A percentile compares a stretch with the other conserved stretches of the same genome.
Conservation (phyloP, 2,888 invertebrate genomes). For the Heliconius sara region DNA sequence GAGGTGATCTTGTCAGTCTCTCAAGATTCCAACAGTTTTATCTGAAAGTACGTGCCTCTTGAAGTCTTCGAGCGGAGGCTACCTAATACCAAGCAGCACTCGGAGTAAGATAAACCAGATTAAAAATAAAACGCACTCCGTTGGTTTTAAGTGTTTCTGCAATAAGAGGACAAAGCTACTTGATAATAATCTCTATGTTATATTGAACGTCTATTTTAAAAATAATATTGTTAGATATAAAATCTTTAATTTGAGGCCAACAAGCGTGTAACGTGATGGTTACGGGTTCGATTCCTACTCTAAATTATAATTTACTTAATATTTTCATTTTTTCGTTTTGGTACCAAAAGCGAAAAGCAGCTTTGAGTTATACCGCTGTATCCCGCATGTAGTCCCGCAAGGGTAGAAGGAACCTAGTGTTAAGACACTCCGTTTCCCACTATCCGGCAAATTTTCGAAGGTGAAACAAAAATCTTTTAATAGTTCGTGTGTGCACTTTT, state of each 20-base stretch:
- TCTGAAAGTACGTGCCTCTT: slow-evolving; percentile 44
- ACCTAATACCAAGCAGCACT: slow-evolving; percentile 56
- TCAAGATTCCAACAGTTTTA: slow-evolving; percentile 31
- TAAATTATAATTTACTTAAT: too few relatives aligned
- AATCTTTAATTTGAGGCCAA: background rate
- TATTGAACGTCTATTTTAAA: slow-evolving; percentile 22
- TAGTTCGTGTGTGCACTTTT: too few relatives aligned
- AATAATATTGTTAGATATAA: background rate
- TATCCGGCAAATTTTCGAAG: too few relatives aligned
- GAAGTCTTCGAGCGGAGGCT: slow-evolving; percentile 48
- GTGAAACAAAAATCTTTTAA: too few relatives aligned
- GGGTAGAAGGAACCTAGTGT: too few relatives aligned
- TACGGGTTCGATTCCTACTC: too few relatives aligned
- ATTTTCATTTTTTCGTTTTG: too few relatives aligned
- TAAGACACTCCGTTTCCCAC: too few relatives aligned
- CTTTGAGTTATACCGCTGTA: too few relatives aligned
- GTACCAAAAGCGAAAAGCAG: too few relatives aligned
- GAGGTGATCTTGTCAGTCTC: slow-evolving; percentile 26
- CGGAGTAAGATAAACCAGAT: slow-evolving; percentile 58
- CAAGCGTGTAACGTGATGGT: too few relatives aligned
- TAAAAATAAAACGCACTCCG: slow-evolving; percentile 59
- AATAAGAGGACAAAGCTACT: slow-evolving; percentile 50
- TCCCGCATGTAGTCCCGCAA: too few relatives aligned
- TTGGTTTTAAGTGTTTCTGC: slow-evolving; percentile 54
- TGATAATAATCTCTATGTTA: slow-evolving; percentile 25